Base-by-base conservation (phyloP, 1,140 invertebrate genomes). In the Ips typographus region DNA sequence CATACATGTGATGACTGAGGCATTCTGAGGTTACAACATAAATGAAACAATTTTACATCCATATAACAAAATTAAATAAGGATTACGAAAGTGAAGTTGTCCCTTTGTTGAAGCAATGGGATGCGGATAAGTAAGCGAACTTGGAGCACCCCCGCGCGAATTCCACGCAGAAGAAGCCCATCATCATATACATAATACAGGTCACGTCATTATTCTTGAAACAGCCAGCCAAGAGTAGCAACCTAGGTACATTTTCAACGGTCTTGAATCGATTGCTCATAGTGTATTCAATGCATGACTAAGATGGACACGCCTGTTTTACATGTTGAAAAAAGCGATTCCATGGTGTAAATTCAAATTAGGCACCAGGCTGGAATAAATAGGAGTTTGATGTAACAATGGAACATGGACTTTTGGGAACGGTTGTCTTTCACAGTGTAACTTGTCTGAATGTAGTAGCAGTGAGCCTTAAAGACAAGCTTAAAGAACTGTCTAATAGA, bases 261-360 rank as follows among this genome's bases (percentile, higher is more conserved):
- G 22, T 22, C 22, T 60, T 60, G 58, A 44, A 60, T 60, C 4
- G 40, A 60, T 60, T 43, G 58, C 58, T 60, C 58, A 60, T 60
- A 60, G 5, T 22, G 40, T 43, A 60, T 60, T 60, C 58, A 44
- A 43, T 60, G n/a, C 58, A 60, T 60, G 58, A 60, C 58, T 60
- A 60, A 60, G 40, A 44, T 44, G 38, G 58, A 60, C 58, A 44
- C 58, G 58, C 58, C 58, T 60, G 58, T 36, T 60, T 42, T 60
- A 60, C 58, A 60, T 60, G 37, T 38, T 6, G 2, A 60, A 43
- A 60, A 44, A 60, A 60, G 42, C 58, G 42, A 60, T 60, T 60
- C 58, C 41, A 36, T 60, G 58, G 58, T 60, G 58, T 60, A 60
- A 60, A 60, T 60, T 60, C 58, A 60, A 60, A 60, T 42, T 60